A percentile compares a stretch with the other conserved stretches of the same genome.
These are phyloP conservation scores for Sesamia nonagrioides DNA, from an alignment of 1,140 invertebrate species.

Conservation along the genomic window DNA sequence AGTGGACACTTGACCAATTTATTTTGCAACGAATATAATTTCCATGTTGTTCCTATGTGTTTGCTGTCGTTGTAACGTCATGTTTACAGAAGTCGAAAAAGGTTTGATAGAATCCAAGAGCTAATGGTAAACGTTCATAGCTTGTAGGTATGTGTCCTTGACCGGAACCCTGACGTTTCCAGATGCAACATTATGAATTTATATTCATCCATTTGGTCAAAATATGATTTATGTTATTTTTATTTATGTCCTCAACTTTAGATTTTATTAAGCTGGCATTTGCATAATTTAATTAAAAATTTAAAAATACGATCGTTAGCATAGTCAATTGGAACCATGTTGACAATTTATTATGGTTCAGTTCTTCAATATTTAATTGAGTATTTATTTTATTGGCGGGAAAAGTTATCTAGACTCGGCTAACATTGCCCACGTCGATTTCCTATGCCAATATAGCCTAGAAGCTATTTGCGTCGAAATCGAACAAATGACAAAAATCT, in stretches of 20 bases:
- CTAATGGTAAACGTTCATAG: background rate
- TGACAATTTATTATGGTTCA: too few relatives aligned
- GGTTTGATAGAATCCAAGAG: background rate
- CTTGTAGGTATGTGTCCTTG: background rate
- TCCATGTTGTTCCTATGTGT: background rate
- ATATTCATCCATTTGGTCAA: background rate
- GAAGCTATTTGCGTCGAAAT: too few relatives aligned
- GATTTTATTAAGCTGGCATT: too few relatives aligned
- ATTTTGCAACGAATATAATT: background rate
- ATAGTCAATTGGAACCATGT: too few relatives aligned
- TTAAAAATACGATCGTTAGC: too few relatives aligned
- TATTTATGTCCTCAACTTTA: background rate
- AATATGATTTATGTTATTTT: background rate
- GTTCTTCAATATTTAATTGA: too few relatives aligned
- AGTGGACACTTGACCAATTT: constrained; percentile 27
- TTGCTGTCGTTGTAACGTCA: background rate
- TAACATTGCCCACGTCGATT: too few relatives aligned
- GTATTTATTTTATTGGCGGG: too few relatives aligned
- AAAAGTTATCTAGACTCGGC: too few relatives aligned
- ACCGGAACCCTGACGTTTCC: background rate
- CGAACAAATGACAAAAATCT: too few relatives aligned
- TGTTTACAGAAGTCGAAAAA: background rate
- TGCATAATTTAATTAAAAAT: too few relatives aligned
- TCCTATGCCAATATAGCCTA: too few relatives aligned
- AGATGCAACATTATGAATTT: background rate